Conservation (phyloP, 2,888 invertebrate species). For the Epinotia bilunana region DNA sequence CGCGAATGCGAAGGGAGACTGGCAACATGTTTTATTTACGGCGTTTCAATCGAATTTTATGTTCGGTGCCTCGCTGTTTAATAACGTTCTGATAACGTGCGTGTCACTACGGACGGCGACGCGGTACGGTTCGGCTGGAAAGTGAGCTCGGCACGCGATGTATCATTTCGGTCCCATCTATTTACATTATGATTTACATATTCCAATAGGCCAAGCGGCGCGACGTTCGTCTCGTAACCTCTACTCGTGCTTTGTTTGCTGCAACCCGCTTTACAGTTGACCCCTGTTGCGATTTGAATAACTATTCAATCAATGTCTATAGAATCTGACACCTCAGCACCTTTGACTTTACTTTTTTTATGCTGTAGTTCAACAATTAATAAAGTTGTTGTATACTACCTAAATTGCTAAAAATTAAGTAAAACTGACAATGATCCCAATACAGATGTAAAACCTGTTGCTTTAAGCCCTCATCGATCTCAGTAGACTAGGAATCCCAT, state of each 20-base stretch:
- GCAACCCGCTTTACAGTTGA: slow-evolving; percentile 4
- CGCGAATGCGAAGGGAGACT: slow-evolving; percentile 76
- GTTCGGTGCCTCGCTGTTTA: slow-evolving; percentile 56
- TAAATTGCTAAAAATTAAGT: not conserved
- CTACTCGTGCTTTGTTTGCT: slow-evolving; percentile 12
- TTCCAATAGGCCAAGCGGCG: slow-evolving; percentile 27
- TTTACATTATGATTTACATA: slow-evolving; percentile 45
- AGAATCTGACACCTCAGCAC: not conserved
- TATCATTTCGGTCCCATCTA: slow-evolving; percentile 37
- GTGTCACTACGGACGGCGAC: slow-evolving; percentile 63
- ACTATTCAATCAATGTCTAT: not conserved
- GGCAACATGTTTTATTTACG: slow-evolving; percentile 84
- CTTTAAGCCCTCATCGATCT: slow-evolving; percentile 5
- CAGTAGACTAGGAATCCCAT: slow-evolving; percentile 31
- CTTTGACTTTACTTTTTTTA: not conserved
- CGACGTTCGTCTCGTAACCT: slow-evolving; percentile 20
- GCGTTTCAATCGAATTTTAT: slow-evolving; percentile 78
- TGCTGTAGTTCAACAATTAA: not conserved
- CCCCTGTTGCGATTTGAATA: not conserved
- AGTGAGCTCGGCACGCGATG: slow-evolving; percentile 59
- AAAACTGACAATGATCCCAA: not conserved
- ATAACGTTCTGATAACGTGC: slow-evolving; percentile 64
- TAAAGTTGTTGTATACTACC: not conserved
- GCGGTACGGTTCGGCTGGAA: slow-evolving; percentile 49
- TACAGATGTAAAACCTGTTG: slow-evolving; percentile 22